Base-by-base conservation (phyloP, 2,888 invertebrate species). In the Danaus chrysippus region DNA sequence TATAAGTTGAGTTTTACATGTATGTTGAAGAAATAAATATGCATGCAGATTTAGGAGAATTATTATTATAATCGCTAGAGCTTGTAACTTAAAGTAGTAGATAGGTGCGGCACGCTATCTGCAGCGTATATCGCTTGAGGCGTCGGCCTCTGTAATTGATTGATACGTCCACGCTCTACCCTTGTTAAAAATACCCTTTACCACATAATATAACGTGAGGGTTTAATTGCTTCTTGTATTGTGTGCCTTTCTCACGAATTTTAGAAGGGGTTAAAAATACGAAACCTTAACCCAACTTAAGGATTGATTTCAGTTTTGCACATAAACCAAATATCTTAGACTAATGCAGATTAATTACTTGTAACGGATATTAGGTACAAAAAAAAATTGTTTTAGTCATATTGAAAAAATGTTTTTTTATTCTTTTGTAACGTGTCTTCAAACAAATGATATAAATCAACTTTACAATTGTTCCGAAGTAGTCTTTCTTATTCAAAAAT, bases 61-160 rank as follows among this genome's bases (percentile, higher is more conserved):
- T 10, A 19, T 10, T 17, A 49, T 17, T 17, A 49, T 17, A 17
- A 49, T 17, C 17, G 49, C 49, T 49, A 1, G 9, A 8, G 15
- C 49, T 49, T 9, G 49, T 49, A 10, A 9, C 49, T n/a, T 49
- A n/a, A 8, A 15, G 49, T 9, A 17, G 10, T 60, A 67, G 69
- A 66, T 70, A 76, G 77, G 80, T 72, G 76, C 70, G 77, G 76
- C 73, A 71, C 69, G 71, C 77, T 84, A 86, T 85, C 83, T 81
- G 69, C 77, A 76, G 71, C 74, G 78, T 78, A 81, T 77, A 87
- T 82, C 83, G 85, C 81, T 72, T 68, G 76, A 82, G 83, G 84
- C 84, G 85, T 83, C 84, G 76, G 83, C 72, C 77, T 76, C 74
- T 79, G 82, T 88, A 90, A 90, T 89, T 87, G 89, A 91, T 91